phyloP scores from a whole-genome alignment of 2,113 vertebrate genomes.

The Phocoena sinus region DNA sequence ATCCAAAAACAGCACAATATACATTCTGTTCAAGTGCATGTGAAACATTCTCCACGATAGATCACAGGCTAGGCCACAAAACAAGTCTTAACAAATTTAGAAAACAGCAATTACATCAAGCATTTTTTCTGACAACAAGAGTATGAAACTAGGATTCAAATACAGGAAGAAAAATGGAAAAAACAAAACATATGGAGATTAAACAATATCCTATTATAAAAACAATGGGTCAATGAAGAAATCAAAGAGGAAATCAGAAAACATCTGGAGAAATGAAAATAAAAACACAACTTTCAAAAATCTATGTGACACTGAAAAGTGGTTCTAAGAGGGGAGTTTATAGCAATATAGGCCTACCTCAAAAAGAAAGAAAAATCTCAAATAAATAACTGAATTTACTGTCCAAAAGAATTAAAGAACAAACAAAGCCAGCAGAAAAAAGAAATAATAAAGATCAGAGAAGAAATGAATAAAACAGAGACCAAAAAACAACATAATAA shows the following conservation, averaged over 20 bases:
- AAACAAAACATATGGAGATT: neutral
- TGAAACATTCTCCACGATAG: neutral
- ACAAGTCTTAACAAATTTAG: neutral
- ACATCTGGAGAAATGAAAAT: neutral
- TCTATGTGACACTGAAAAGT: neutral
- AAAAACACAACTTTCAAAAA: neutral
- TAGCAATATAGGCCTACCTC: neutral
- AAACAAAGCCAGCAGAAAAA: neutral
- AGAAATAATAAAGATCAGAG: neutral
- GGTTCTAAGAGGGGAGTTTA: neutral
- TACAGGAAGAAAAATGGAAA: neutral
- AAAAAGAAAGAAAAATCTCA: neutral
- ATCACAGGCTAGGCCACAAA: neutral
- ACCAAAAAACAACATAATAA: neutral
- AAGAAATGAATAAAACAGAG: neutral
- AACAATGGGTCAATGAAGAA: neutral
- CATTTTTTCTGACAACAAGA: neutral
- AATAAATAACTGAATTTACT: neutral
- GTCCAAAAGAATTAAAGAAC: neutral
- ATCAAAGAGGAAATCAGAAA: neutral
- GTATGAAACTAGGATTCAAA: neutral
- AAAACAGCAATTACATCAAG: neutral
- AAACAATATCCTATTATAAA: neutral
- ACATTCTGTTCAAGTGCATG: neutral
- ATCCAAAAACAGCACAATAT: neutral